Conservation (phyloP, 1,140 invertebrate genomes). For the Pseudoatta argentina region DNA sequence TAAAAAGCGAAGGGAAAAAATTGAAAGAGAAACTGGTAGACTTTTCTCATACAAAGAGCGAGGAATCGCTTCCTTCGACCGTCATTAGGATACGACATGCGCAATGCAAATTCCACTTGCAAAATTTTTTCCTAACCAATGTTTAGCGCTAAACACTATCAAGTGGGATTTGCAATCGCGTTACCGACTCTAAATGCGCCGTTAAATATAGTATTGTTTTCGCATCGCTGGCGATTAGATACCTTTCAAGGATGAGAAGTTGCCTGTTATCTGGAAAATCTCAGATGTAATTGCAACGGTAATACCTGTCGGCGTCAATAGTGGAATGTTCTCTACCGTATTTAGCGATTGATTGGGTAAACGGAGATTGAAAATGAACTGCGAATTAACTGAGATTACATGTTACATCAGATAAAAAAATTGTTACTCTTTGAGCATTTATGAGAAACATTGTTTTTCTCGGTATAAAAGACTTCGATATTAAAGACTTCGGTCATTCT, state of each 20-base stretch:
- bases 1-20: not conserved
- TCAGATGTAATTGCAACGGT: conserved; percentile 54
- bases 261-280: conserved; percentile 40
- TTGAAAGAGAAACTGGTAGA: too few species aligned
- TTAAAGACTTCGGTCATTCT: not conserved
- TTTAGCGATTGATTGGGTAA: conserved; percentile 40
- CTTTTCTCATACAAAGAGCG: not conserved
- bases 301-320: conserved; percentile 47
- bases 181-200: conserved; percentile 10
- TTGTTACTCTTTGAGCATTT: not conserved
- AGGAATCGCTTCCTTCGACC: not conserved
- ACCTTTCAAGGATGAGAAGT: conserved; percentile 46
- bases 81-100: not conserved
- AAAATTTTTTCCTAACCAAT: conserved; percentile 8
- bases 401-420: not conserved
- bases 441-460: conserved; percentile 16
- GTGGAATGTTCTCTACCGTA: conserved; percentile 19
- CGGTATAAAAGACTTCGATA: not conserved
- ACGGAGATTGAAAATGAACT: conserved; percentile 34
- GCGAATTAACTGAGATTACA: conserved; percentile 29
- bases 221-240: conserved; percentile 37
- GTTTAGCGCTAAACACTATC: conserved; percentile 1
- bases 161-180: conserved; percentile 18
- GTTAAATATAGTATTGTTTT: conserved; percentile 53
- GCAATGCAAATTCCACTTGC: not conserved